Conservation (phyloP, 2,888 invertebrate species). For the Cecidostiba fungosa region DNA sequence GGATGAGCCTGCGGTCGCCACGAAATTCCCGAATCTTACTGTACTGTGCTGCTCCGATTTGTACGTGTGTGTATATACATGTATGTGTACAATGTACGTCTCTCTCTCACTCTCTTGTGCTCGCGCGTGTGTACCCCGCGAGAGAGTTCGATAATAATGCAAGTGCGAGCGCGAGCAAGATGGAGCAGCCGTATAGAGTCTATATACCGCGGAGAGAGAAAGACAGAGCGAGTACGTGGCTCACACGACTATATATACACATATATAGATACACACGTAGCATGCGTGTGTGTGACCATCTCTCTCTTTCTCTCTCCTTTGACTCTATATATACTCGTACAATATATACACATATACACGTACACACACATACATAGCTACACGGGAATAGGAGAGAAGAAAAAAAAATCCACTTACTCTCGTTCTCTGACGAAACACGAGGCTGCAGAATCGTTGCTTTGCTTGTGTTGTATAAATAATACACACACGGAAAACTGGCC, state of each 20-base stretch:
- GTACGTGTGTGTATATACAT: neutral
- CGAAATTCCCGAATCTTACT: conserved; percentile 10
- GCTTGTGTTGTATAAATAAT: neutral
- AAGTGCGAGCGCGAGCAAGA: conserved; percentile 47
- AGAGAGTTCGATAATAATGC: conserved; percentile 51
- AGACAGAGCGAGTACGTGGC: neutral
- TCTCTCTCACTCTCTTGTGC: conserved; percentile 27
- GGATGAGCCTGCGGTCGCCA: conserved; percentile 14
- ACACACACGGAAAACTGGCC: neutral
- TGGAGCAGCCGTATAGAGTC: conserved; percentile 31
- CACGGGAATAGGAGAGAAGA: neutral
- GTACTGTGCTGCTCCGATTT: neutral
- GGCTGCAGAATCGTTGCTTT: neutral
- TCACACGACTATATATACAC: neutral
- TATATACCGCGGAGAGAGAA: conserved; percentile 9
- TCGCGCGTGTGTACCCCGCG: conserved; percentile 24
- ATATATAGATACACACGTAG: neutral
- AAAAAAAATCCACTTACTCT: neutral
- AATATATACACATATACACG: neutral
- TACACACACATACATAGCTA: neutral
- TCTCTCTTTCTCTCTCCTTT: conserved; percentile 6
- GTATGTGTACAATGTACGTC: conserved; percentile 2
- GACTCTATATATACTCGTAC: neutral
- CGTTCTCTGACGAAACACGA: neutral
- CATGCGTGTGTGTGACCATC: neutral